phyloP scores from a whole-genome alignment of 1,140 invertebrate species.

The Drosophila sulfurigaster region DNA sequence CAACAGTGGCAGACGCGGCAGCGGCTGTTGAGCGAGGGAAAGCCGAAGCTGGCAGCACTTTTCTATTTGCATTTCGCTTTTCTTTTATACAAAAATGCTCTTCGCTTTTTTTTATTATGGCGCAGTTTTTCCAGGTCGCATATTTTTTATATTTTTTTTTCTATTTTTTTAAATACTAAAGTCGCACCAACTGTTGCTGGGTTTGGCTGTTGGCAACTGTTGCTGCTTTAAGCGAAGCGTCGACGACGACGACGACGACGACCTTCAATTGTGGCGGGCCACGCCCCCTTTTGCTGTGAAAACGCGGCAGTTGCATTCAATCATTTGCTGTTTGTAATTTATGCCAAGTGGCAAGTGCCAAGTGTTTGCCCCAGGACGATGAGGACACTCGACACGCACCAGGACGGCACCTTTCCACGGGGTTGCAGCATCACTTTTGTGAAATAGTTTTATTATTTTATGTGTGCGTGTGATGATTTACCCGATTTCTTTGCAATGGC shows the following conservation, averaged over 20 bases:
- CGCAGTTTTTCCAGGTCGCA: constrained; percentile 53
- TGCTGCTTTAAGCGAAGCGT: constrained; percentile 51
- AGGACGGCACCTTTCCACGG: constrained; percentile 26
- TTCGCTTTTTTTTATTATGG: constrained; percentile 46
- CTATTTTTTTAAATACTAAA: constrained; percentile 60
- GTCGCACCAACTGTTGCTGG: constrained; percentile 66
- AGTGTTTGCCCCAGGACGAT: constrained; percentile 24
- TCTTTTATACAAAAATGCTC: constrained; percentile 63
- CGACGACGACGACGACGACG: not conserved
- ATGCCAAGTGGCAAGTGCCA: constrained; percentile 52
- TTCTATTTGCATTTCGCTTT: constrained; percentile 81
- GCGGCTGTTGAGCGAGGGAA: not conserved
- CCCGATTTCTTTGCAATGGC: constrained; percentile 44
- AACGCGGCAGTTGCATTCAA: constrained; percentile 42
- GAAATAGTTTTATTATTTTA: constrained; percentile 58
- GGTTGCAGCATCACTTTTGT: constrained; percentile 46
- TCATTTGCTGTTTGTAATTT: constrained; percentile 53
- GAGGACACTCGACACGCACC: constrained; percentile 65
- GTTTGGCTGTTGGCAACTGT: constrained; percentile 18
- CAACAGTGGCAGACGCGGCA: not conserved
- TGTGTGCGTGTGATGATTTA: not conserved
- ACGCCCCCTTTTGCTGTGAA: constrained; percentile 22
- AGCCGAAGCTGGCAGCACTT: constrained; percentile 41
- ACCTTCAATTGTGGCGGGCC: constrained; percentile 58
- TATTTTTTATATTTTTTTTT: constrained; percentile 27